Conservation (phyloP, 2,113 vertebrate genomes). For the Vidua macroura region DNA sequence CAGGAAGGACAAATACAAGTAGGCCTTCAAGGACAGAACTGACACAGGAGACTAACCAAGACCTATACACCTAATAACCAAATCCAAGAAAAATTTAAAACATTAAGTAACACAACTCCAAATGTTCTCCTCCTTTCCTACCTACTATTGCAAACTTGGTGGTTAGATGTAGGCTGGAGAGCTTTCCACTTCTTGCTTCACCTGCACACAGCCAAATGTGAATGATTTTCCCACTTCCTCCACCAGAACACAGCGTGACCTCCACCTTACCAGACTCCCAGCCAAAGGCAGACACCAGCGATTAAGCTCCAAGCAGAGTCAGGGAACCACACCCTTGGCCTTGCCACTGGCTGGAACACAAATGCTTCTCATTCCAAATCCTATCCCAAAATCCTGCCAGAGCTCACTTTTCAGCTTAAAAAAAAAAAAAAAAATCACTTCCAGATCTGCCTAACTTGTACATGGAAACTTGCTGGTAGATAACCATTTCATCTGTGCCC, state of each 20-base stretch:
- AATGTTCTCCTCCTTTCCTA: background rate
- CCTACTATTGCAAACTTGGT: background rate
- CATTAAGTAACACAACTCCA: background rate
- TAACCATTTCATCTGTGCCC: background rate
- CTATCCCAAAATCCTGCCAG: background rate
- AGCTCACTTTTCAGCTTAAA: background rate
- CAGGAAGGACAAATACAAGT: background rate
- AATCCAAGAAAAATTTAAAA: background rate
- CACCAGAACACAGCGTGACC: background rate
- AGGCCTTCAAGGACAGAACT: background rate
- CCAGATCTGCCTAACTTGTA: background rate
- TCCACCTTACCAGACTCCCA: background rate
- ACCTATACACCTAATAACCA: background rate
- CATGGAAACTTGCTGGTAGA: background rate
- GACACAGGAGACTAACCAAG: background rate
- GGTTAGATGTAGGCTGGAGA: background rate
- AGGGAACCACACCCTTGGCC: constrained; percentile 44
- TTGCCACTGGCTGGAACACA: background rate
- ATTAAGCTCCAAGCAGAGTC: background rate
- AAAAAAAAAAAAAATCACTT: background rate
- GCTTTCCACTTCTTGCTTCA: background rate
- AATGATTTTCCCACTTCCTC: background rate
- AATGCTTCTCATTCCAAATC: constrained; percentile 2
- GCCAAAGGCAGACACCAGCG: background rate
- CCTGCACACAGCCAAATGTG: rapidly evolving